Evolutionary conservation across 2,888 invertebrate genomes (phyloP).

Genomic region (Tyria jacobaeae): DNA sequence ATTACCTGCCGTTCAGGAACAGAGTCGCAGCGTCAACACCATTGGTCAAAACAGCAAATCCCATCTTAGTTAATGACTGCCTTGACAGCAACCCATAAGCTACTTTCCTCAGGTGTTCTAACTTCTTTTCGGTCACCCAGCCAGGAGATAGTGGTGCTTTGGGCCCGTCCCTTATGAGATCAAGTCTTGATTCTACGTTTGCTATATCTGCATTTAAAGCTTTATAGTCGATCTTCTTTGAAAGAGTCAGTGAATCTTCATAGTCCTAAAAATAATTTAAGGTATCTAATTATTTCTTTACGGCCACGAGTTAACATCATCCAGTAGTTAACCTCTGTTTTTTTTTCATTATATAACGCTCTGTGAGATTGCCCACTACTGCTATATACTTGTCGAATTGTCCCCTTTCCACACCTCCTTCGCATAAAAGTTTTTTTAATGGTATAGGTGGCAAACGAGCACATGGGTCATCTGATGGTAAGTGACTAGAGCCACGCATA

Average conservation of each 20-base stretch:
- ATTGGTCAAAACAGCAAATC: conserved; percentile 73
- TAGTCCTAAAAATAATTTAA: conserved; percentile 75
- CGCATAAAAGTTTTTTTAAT: too few species aligned
- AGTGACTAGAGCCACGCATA: too few species aligned
- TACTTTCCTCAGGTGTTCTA: conserved; percentile 54
- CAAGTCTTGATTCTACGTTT: conserved; percentile 57
- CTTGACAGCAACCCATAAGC: conserved; percentile 64
- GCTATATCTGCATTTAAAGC: conserved; percentile 58
- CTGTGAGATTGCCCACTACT: too few species aligned
- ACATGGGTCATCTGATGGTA: too few species aligned
- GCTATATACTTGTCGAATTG: too few species aligned
- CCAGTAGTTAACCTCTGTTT: too few species aligned
- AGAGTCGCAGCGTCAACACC: conserved; percentile 76
- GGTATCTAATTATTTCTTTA: too few species aligned
- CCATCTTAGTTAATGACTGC: conserved; percentile 69
- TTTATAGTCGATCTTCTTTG: conserved; percentile 66
- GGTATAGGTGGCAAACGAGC: too few species aligned
- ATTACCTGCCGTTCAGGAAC: conserved; percentile 76
- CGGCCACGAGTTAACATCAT: too few species aligned
- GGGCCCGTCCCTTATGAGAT: conserved; percentile 59
- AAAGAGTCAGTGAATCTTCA: conserved; percentile 59
- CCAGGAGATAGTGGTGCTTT: conserved; percentile 61
- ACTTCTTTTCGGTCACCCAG: conserved; percentile 73
- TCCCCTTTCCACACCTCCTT: too few species aligned
- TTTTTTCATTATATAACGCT: too few species aligned